phyloP scores from a whole-genome alignment of 2,797 vertebrate species.

The Helicolenus hilgendorfi region DNA sequence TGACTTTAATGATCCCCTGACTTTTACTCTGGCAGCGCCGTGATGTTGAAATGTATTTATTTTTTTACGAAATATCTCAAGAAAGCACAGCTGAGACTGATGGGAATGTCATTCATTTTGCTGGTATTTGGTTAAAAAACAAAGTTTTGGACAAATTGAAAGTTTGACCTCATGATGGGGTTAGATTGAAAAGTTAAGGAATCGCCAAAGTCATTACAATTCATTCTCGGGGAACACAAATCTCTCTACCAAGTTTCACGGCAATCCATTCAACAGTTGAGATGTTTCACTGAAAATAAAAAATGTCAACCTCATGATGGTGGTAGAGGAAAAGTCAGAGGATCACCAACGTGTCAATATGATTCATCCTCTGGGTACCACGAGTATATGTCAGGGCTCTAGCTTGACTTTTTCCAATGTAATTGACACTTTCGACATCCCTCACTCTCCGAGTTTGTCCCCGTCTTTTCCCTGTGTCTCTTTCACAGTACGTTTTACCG shows the following conservation, averaged over 20 bases:
- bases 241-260: not conserved
- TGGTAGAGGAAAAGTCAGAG: too few relatives aligned
- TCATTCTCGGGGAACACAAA: not conserved
- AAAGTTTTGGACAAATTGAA: not conserved
- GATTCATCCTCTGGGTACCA: not conserved
- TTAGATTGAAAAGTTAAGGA: not conserved
- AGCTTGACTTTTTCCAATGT: not conserved
- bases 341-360: too few relatives aligned
- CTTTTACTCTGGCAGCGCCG: not conserved
- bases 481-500: too few relatives aligned
- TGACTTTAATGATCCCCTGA: not conserved
- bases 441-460: not conserved
- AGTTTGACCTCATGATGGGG: not conserved
- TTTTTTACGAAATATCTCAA: not conserved
- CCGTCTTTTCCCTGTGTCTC: too few relatives aligned
- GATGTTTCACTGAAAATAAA: not conserved
- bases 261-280: not conserved
- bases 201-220: too few relatives aligned
- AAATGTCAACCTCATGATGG: too few relatives aligned
- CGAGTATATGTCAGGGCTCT: not conserved
- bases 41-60: not conserved
- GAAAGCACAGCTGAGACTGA: not conserved
- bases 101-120: not conserved
- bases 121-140: not conserved
- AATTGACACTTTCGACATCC: not conserved